These are phyloP conservation scores for Asbolus verrucosus DNA, from an alignment of 1,140 invertebrate genomes.

Conservation along the genomic window DNA sequence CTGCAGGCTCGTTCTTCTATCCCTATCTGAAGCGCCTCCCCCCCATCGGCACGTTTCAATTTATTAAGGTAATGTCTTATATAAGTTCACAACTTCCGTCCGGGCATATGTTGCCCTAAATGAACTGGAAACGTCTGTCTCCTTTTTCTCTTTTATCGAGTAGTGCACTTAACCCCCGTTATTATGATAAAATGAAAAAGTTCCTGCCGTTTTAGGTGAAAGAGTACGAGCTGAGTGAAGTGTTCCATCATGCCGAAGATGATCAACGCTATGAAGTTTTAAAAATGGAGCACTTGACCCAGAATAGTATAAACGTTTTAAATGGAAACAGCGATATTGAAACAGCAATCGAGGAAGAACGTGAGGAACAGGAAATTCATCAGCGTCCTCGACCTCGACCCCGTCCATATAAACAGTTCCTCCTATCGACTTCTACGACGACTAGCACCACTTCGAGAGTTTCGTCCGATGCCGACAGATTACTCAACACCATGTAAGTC, in stretches of 20 bases:
- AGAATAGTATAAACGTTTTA: constrained; percentile 72
- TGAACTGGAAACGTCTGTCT: constrained; percentile 28
- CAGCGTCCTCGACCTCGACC: constrained; percentile 44
- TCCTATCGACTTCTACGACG: constrained; percentile 52
- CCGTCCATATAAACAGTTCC: constrained; percentile 54
- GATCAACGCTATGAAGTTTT: constrained; percentile 82
- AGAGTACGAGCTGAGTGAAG: constrained; percentile 88
- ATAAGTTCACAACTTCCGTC: constrained; percentile 2
- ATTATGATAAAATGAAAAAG: too few species aligned
- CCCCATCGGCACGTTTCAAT: constrained; percentile 90
- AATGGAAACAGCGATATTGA: constrained; percentile 82
- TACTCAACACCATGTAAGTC: constrained; percentile 60
- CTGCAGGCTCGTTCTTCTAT: constrained; percentile 95
- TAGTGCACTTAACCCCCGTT: not conserved
- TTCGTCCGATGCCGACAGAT: constrained; percentile 53
- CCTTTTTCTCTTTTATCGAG: constrained; percentile 7
- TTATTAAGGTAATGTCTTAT: constrained; percentile 80
- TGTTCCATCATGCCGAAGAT: constrained; percentile 83
- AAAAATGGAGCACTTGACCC: constrained; percentile 74
- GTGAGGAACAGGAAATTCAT: constrained; percentile 73
- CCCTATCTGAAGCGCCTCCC: constrained; percentile 86
- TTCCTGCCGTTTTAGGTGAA: constrained; percentile 72
- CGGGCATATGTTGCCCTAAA: constrained; percentile 10
- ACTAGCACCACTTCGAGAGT: constrained; percentile 45
- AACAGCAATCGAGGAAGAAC: constrained; percentile 81